Evolutionary conservation across 2,113 vertebrate species (phyloP).

Genomic region (Catagonus wagneri): DNA sequence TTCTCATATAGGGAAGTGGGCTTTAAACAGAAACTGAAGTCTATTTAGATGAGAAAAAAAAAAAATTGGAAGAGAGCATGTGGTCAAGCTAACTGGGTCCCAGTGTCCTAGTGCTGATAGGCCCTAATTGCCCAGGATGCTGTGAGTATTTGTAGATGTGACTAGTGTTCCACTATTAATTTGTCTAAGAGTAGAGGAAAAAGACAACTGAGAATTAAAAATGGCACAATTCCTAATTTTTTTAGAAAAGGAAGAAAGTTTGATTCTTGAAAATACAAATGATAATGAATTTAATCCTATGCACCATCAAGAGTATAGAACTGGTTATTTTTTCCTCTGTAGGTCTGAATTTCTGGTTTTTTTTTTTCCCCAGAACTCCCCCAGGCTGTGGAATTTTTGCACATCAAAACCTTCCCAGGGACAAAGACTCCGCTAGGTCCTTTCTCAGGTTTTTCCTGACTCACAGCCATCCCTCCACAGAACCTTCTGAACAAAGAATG

Average conservation of each 20-base stretch:
- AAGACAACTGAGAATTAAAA: not conserved
- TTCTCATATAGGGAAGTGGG: not conserved
- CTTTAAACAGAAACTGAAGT: not conserved
- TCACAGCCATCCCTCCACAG: not conserved
- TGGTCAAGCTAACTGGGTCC: not conserved
- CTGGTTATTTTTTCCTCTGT: not conserved
- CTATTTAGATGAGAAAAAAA: not conserved
- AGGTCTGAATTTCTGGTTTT: not conserved
- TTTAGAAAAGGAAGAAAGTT: not conserved
- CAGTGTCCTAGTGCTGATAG: not conserved
- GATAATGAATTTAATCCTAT: not conserved
- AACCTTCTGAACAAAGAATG: not conserved
- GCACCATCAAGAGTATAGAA: not conserved
- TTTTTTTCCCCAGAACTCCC: not conserved
- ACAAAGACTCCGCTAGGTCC: not conserved
- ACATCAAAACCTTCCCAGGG: not conserved
- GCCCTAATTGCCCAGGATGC: not conserved
- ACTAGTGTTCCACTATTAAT: not conserved
- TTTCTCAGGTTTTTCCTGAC: not conserved
- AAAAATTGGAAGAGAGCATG: not conserved
- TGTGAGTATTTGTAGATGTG: not conserved
- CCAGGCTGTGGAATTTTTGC: not conserved
- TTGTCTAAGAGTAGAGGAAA: not conserved
- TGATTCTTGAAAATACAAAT: constrained; percentile 7
- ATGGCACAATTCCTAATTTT: not conserved